Evolutionary conservation across 2,888 invertebrate genomes (phyloP).

Genomic region (Euspilapteryx auroguttella): DNA sequence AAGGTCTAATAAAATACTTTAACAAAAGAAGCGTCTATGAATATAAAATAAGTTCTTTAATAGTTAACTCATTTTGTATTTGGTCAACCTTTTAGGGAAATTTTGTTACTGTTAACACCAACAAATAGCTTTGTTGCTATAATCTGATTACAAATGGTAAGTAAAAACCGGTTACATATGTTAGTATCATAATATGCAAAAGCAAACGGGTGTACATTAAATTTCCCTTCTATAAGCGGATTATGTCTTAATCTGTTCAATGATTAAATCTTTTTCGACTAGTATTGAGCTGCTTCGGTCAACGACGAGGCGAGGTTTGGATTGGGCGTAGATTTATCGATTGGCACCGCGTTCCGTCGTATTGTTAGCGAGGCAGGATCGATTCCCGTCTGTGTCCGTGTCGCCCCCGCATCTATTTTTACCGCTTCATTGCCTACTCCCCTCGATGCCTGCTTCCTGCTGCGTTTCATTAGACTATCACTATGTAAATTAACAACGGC

Average conservation of each 20-base stretch:
- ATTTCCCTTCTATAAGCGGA: too few species aligned
- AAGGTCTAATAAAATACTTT: too few species aligned
- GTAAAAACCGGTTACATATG: not conserved
- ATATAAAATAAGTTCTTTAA: too few species aligned
- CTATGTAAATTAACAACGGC: constrained; percentile 59
- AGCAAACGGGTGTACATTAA: too few species aligned
- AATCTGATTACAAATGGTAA: not conserved
- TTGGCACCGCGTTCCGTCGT: constrained; percentile 36
- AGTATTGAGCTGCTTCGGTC: constrained; percentile 13
- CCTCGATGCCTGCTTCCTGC: constrained; percentile 53
- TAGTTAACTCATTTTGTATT: too few species aligned
- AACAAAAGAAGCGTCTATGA: too few species aligned
- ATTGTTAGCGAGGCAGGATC: constrained; percentile 24
- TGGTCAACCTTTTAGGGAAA: too few species aligned
- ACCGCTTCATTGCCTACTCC: constrained; percentile 59
- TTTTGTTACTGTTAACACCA: not conserved
- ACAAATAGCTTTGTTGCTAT: not conserved
- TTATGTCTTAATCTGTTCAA: too few species aligned
- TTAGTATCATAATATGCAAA: too few species aligned
- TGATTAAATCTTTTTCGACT: not conserved
- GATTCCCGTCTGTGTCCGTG: constrained; percentile 47
- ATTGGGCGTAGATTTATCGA: too few species aligned
- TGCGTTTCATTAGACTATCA: constrained; percentile 60
- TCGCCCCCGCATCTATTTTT: constrained; percentile 56
- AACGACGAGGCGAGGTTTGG: too few species aligned